A percentile compares a stretch with the other conserved stretches of the same genome.
Conservation (phyloP, 2,113 vertebrate genomes). For the Calidris pygmaea region DNA sequence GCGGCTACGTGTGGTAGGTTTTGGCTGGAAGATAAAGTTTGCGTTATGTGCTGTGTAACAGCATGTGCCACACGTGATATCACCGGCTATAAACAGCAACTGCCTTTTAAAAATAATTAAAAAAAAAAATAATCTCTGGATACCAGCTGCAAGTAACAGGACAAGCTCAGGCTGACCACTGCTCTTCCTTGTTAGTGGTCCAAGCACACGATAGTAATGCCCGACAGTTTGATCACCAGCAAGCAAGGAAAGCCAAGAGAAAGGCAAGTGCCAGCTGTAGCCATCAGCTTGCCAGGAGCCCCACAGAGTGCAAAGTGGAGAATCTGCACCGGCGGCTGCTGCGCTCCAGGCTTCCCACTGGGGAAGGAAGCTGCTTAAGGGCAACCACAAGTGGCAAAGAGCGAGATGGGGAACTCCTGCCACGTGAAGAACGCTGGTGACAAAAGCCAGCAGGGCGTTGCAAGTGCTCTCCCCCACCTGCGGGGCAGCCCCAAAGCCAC, state of each 20-base stretch:
- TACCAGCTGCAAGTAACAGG: background rate
- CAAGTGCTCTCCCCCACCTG: background rate
- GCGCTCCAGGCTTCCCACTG: background rate
- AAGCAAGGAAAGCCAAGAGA: background rate
- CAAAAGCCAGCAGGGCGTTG: background rate
- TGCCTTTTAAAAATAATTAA: background rate
- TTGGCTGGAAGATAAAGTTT: background rate
- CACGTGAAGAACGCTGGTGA: background rate
- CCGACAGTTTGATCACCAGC: background rate
- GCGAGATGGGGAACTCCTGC: background rate
- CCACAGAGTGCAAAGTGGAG: accelerated
- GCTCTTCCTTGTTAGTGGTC: background rate
- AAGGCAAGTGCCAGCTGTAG: background rate
- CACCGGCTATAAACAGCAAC: background rate
- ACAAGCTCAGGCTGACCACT: background rate
- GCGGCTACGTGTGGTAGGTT: background rate
- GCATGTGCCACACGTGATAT: accelerated
- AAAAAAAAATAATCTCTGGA: background rate
- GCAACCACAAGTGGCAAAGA: background rate
- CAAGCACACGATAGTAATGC: background rate
- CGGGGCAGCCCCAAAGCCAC: background rate
- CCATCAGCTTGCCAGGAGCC: background rate
- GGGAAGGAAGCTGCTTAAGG: background rate
- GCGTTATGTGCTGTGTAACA: background rate
- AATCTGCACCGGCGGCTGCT: background rate